Percentiles rank a stretch among this genome's conserved stretches.
phyloP scores from a whole-genome alignment of 2,797 vertebrate genomes.

The Trachurus trachurus region DNA sequence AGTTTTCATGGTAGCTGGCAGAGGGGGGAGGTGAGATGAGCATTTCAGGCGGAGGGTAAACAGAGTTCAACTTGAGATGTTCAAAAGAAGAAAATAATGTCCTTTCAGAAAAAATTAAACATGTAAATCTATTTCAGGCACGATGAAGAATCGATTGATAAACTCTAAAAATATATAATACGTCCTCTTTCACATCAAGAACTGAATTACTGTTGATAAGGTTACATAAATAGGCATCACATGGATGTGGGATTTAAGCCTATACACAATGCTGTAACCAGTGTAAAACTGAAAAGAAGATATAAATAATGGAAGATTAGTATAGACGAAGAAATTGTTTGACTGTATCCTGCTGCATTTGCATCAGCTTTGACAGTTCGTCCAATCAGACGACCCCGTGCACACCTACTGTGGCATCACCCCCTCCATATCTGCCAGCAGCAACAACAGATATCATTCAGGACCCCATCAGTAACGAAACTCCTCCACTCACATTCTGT shows the following conservation, averaged over 20 bases:
- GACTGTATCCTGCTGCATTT: slow-evolving; percentile 58
- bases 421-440: slow-evolving; percentile 54
- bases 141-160: not conserved
- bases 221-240: slow-evolving; percentile 24
- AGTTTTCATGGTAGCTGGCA: too few relatives aligned
- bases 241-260: slow-evolving; percentile 34
- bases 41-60: too few relatives aligned
- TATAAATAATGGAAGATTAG: slow-evolving; percentile 57
- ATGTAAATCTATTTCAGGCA: too few relatives aligned
- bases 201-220: slow-evolving; percentile 33
- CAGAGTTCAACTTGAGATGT: too few relatives aligned
- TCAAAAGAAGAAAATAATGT: too few relatives aligned
- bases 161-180: too few relatives aligned
- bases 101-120: too few relatives aligned
- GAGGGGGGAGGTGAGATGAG: too few relatives aligned
- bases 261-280: slow-evolving; percentile 16
- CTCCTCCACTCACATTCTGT: slow-evolving; percentile 70
- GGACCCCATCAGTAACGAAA: slow-evolving; percentile 68
- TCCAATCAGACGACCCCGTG: slow-evolving; percentile 51
- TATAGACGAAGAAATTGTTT: slow-evolving; percentile 54
- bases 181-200: slow-evolving; percentile 15
- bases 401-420: slow-evolving; percentile 71
- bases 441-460: slow-evolving; percentile 73
- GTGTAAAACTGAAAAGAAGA: slow-evolving; percentile 45
- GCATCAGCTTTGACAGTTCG: slow-evolving; percentile 56